Conservation (phyloP, 2,797 vertebrate genomes). For the Ctenochaetus hawaiiensis region DNA sequence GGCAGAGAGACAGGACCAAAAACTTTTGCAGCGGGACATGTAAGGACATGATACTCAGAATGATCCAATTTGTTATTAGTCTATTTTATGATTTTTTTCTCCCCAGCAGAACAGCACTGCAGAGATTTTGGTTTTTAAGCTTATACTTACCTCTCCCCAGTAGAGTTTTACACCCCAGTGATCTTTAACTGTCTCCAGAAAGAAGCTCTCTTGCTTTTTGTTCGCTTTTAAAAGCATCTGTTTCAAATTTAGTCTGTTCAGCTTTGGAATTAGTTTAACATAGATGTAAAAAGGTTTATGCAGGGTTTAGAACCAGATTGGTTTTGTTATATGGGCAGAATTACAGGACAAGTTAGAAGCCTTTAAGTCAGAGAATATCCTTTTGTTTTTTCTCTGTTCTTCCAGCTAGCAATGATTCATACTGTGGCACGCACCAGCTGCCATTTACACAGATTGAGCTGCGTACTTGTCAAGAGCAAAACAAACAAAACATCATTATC, state of each 20-base stretch:
- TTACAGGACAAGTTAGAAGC: constrained; percentile 56
- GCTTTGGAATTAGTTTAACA: constrained; percentile 73
- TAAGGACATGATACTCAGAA: constrained; percentile 56
- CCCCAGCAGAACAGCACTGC: constrained; percentile 53
- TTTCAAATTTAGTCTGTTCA: constrained; percentile 73
- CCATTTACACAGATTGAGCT: constrained; percentile 27
- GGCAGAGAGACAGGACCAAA: constrained; percentile 18
- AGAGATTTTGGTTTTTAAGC: constrained; percentile 60
- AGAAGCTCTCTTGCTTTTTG: constrained; percentile 49
- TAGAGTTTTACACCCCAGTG: constrained; percentile 72
- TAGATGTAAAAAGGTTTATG: constrained; percentile 74
- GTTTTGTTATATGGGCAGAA: constrained; percentile 63
- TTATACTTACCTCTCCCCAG: constrained; percentile 70
- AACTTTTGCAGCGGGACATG: constrained; percentile 36
- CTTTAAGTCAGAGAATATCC: constrained; percentile 55
- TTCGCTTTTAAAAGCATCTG: constrained; percentile 75
- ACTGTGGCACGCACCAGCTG: constrained; percentile 40
- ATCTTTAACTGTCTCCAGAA: constrained; percentile 70
- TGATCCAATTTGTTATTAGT: constrained; percentile 56
- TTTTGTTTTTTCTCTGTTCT: constrained; percentile 56
- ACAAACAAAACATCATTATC: constrained; percentile 58
- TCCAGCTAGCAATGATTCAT: constrained; percentile 42
- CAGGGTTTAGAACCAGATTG: constrained; percentile 64
- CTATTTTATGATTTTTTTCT: constrained; percentile 65
- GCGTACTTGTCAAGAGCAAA: constrained; percentile 57